Percentiles rank a stretch among this genome's conserved stretches.
These are phyloP conservation scores for Pilophorus perplexus DNA, from an alignment of 2,888 invertebrate genomes.

Conservation along the genomic window DNA sequence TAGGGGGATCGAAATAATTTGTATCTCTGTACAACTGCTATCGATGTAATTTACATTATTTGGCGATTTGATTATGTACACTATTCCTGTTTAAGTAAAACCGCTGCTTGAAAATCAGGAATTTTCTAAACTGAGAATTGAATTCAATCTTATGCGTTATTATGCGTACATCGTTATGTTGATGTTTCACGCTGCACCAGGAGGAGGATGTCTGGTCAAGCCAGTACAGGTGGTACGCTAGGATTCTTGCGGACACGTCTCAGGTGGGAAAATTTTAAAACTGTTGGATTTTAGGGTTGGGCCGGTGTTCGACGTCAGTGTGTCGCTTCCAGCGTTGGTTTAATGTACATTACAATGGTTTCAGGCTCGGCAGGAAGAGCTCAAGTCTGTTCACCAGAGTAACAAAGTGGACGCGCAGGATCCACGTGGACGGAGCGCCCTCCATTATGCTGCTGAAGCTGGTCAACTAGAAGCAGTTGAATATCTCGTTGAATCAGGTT, in stretches of 20 bases:
- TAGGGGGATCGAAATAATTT: too few species aligned
- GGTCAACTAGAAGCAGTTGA: conserved; percentile 63
- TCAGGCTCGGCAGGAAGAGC: conserved; percentile 48
- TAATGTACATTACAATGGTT: too few species aligned
- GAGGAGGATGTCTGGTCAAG: conserved; percentile 48
- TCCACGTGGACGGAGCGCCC: conserved; percentile 63
- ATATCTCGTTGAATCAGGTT: conserved; percentile 62
- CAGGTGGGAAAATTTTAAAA: conserved; percentile 6
- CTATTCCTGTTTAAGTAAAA: too few species aligned
- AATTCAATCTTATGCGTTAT: too few species aligned
- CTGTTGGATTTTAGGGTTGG: neutral
- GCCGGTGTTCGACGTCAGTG: too few species aligned
- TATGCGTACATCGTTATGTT: too few species aligned
- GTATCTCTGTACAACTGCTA: too few species aligned
- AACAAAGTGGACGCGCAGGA: conserved; percentile 59
- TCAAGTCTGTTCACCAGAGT: conserved; percentile 38
- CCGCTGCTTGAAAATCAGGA: too few species aligned
- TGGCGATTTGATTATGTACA: too few species aligned
- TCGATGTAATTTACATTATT: too few species aligned
- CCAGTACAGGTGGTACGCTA: conserved; percentile 69
- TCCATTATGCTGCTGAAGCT: conserved; percentile 71
- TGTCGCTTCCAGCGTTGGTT: neutral
- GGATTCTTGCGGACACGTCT: conserved; percentile 65
- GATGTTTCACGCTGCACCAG: neutral
- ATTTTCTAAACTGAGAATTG: too few species aligned